Evolutionary conservation across 1,140 invertebrate genomes (phyloP), one percentile per base, ranked within the genome.

Genomic region (Tetragonula clypearis): DNA sequence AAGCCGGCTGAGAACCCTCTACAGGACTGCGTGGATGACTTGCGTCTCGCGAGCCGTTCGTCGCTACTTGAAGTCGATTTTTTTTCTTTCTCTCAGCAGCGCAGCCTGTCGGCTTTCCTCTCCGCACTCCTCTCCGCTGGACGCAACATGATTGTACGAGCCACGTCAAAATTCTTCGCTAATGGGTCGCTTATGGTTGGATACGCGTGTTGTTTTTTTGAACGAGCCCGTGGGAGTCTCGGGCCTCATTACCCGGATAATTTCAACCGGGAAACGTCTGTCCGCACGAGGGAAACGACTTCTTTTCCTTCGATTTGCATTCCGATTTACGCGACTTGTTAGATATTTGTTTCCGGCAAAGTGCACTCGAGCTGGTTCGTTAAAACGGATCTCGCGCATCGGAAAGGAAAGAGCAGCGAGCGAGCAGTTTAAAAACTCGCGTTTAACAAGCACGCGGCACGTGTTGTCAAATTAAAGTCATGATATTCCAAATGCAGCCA

Each of bases 51-150:
- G 88, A 88, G 86, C 86, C 92, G 88, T 90, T 86, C 88, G 79
- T 88, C 85, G 90, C 92, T 93, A 93, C 92, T 92, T 91, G 84
- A 93, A 92, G 90, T 91, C 89, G 92, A 90, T 90, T 91, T 92
- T 89, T 91, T 85, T 80, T 21, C 6, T 8, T 58, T 58, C 53
- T 53, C 62, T 69, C 74, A 14, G 6, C 17, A 58, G 23, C 75
- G 41, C 85, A 58, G 77, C 35, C 56, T 71, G 71, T 23, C 73
- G 77, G 56, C 85, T 87, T 87, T 89, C 88, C n/a, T n/a, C n/a
- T n/a, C n/a, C n/a, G n/a, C 88, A 82, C 80, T 71, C 80, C 66
- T 82, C 85, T 80, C 23, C 23, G 53, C 87, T 55, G 68, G 30
- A 12, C 68, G 82, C 69, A 79, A 79, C 73, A 79, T 87, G 86